Conservation (phyloP, 2,888 invertebrate genomes). For the Leptarthrus brevirostris region DNA sequence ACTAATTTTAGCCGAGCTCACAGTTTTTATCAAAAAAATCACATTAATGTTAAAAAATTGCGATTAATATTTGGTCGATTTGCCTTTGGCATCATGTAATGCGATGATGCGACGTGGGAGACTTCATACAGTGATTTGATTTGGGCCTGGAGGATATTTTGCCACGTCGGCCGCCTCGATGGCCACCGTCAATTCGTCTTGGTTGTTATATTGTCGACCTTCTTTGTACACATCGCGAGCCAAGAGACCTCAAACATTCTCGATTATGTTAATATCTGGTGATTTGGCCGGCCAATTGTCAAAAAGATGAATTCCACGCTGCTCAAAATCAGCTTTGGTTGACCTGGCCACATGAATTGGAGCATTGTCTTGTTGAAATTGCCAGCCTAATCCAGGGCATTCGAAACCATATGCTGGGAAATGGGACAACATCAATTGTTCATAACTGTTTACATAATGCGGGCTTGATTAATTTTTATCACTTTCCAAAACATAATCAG, state of each 20-base stretch:
- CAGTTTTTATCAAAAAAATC: too few species aligned
- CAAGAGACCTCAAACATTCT: neutral
- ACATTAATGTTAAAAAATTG: neutral
- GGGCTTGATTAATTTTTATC: too few species aligned
- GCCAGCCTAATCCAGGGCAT: neutral
- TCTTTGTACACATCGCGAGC: slow-evolving; percentile 2
- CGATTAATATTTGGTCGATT: neutral
- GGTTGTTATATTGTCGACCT: neutral
- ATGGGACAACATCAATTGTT: neutral
- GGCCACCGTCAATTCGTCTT: neutral
- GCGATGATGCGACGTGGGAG: slow-evolving; percentile 5
- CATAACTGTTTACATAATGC: neutral
- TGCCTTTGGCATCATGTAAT: neutral
- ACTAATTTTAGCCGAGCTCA: too few species aligned
- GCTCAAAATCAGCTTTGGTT: neutral
- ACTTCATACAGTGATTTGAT: neutral
- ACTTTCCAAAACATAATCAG: too few species aligned
- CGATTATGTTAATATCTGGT: too few species aligned
- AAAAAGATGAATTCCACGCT: neutral
- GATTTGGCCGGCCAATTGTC: too few species aligned
- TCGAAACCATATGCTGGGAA: neutral
- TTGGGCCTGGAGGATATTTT: too few species aligned
- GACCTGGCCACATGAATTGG: neutral
- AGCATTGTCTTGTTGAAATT: neutral
- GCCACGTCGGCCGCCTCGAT: neutral